Evolutionary conservation across 2,113 vertebrate genomes (phyloP), one percentile per base, ranked within the genome.

Genomic region (Indicator indicator): DNA sequence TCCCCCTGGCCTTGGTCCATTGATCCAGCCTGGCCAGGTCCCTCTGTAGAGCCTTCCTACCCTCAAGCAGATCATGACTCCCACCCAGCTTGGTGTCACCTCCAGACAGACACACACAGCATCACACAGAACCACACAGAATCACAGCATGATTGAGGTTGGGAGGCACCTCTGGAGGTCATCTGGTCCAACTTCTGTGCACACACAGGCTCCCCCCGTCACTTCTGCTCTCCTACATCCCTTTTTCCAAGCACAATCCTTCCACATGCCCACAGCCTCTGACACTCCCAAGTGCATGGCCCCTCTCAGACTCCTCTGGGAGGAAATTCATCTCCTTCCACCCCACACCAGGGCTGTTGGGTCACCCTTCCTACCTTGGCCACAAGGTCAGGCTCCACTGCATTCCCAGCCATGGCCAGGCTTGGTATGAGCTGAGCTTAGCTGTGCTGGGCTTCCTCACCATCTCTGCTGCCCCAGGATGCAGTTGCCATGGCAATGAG

Each of bases 361-460:
- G 16, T 38, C 2, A 1, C 38, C 12, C 7, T 3, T 30, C 59
- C 50, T 6, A 4, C 32, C 59, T 59, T 1, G 5, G 7, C 40
- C 7, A 4, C 1, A 24, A 7, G 1, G 2, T 4, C 59, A 52
- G 55, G 5, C 2, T 78, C 44, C 2, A 2, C 23, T 23, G 30
- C 32, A 0, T 0, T 36, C 44, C 86, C 86, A 67, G 19, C 19
- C 16, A 24, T 3, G 1, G 32, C 9, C 10, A 4, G 17, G 0
- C 12, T 79, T 42, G 38, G 36, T 0, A 0, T 5, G 33, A 52
- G 50, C 1, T 0, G 8, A 59, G 64, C 21, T 82, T 67, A 44
- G 27, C 67, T 1, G 0, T 0, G 2, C 64, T 56, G 79, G 40
- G 10, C 21, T 73, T 80, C 73, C 86, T 83, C 75, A 50, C 71